These are phyloP conservation scores for Eriosoma lanigerum DNA, from an alignment of 1,140 invertebrate species.

Conservation along the genomic window DNA sequence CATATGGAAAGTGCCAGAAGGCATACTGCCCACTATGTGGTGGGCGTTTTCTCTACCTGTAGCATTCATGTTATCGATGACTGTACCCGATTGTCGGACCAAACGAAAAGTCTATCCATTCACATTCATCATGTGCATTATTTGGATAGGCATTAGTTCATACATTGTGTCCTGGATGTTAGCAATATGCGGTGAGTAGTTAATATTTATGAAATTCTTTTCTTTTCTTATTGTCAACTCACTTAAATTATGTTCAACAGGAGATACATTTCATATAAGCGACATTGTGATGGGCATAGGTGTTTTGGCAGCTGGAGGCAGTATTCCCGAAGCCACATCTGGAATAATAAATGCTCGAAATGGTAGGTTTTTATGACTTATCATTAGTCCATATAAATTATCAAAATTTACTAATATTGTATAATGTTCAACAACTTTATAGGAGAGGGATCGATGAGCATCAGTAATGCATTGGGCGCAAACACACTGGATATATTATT, in stretches of 20 bases:
- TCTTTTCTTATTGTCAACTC: too few species aligned
- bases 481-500: constrained; percentile 83
- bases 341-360: constrained; percentile 77
- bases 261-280: constrained; percentile 73
- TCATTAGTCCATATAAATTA: neutral
- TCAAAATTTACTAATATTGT: too few species aligned
- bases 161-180: constrained; percentile 74
- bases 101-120: constrained; percentile 62
- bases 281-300: constrained; percentile 90
- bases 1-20: constrained; percentile 51
- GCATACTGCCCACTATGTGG: constrained; percentile 52
- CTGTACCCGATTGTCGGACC: constrained; percentile 74
- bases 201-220: too few species aligned
- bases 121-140: constrained; percentile 70
- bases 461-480: constrained; percentile 80
- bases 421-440: neutral
- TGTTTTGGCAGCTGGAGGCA: constrained; percentile 81
- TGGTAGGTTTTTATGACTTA: constrained; percentile 56
- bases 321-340: constrained; percentile 84
- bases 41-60: constrained; percentile 75
- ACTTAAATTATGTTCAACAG: constrained; percentile 58
- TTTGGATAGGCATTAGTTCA: constrained; percentile 68
- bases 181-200: constrained; percentile 66
- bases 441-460: constrained; percentile 82
- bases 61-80: constrained; percentile 66